These are phyloP conservation scores for Diprion similis DNA, from an alignment of 1,140 invertebrate species.

Conservation along the genomic window DNA sequence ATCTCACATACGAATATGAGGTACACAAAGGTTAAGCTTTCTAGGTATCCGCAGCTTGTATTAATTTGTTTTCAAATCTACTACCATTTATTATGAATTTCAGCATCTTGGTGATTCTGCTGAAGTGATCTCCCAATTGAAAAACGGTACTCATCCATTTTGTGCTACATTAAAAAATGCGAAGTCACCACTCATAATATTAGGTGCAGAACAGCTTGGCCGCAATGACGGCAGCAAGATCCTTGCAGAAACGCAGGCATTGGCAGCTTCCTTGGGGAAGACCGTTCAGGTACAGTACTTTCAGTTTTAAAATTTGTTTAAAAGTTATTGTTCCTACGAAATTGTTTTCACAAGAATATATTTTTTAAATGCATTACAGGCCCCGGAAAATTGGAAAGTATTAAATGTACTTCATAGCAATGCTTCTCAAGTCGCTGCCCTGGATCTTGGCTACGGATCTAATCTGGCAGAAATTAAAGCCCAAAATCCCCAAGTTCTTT, in stretches of 20 bases:
- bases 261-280: slow-evolving; percentile 68
- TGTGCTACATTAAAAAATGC: slow-evolving; percentile 76
- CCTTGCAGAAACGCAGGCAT: slow-evolving; percentile 75
- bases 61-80: slow-evolving; percentile 19
- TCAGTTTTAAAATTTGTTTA: slow-evolving; percentile 23
- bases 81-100: slow-evolving; percentile 27
- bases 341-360: slow-evolving; percentile 13
- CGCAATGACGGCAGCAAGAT: slow-evolving; percentile 81
- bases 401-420: slow-evolving; percentile 92
- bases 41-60: background rate
- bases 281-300: slow-evolving; percentile 47
- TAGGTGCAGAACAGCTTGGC: slow-evolving; percentile 86
- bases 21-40: slow-evolving; percentile 56
- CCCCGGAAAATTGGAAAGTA: slow-evolving; percentile 73
- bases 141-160: slow-evolving; percentile 79
- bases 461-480: slow-evolving; percentile 76
- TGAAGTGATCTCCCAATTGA: slow-evolving; percentile 75
- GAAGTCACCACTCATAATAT: slow-evolving; percentile 90
- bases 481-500: slow-evolving; percentile 81
- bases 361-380: slow-evolving; percentile 40
- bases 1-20: slow-evolving; percentile 93
- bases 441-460: slow-evolving; percentile 93
- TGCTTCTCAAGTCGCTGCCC: slow-evolving; percentile 92
- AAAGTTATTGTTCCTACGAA: slow-evolving; percentile 16
- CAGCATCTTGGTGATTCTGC: slow-evolving; percentile 86